These are phyloP conservation scores for Zaprionus capensis DNA, from an alignment of 1,140 invertebrate genomes.

Conservation along the genomic window DNA sequence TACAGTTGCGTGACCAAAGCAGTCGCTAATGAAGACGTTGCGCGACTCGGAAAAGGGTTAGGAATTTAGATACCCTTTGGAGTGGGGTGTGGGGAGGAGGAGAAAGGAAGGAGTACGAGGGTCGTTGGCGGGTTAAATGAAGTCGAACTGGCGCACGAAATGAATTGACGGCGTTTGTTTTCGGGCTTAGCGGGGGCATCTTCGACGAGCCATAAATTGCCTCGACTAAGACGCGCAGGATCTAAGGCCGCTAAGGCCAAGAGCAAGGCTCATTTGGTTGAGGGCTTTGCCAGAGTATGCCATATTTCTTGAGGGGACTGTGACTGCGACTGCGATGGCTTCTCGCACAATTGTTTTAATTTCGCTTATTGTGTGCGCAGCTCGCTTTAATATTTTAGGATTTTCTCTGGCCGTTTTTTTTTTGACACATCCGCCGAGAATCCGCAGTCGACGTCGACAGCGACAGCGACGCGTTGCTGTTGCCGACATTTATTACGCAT, in stretches of 20 bases:
- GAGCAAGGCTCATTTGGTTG: conserved; percentile 69
- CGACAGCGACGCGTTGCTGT: conserved; percentile 20
- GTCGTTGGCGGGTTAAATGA: conserved; percentile 65
- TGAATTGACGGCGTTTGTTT: conserved; percentile 73
- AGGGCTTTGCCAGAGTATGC: conserved; percentile 38
- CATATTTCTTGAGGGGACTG: conserved; percentile 20
- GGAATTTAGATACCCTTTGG: conserved; percentile 4
- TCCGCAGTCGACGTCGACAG: too few species aligned
- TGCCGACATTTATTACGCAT: conserved; percentile 80
- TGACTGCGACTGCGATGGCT: background rate
- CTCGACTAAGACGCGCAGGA: conserved; percentile 31
- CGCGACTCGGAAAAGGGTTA: conserved; percentile 43
- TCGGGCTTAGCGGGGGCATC: conserved; percentile 64
- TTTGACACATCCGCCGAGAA: conserved; percentile 30
- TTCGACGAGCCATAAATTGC: conserved; percentile 75
- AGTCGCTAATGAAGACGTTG: conserved; percentile 75
- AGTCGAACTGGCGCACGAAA: conserved; percentile 75
- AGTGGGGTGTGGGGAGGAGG: background rate
- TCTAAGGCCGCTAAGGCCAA: background rate
- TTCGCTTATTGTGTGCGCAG: conserved; percentile 75
- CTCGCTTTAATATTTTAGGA: conserved; percentile 79
- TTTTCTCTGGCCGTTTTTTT: conserved; percentile 50
- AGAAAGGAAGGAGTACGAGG: background rate
- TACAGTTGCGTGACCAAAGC: conserved; percentile 80
- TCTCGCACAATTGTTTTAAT: conserved; percentile 78